These are phyloP conservation scores for Pseudomyrmex gracilis DNA, from an alignment of 1,140 invertebrate species.

Conservation along the genomic window DNA sequence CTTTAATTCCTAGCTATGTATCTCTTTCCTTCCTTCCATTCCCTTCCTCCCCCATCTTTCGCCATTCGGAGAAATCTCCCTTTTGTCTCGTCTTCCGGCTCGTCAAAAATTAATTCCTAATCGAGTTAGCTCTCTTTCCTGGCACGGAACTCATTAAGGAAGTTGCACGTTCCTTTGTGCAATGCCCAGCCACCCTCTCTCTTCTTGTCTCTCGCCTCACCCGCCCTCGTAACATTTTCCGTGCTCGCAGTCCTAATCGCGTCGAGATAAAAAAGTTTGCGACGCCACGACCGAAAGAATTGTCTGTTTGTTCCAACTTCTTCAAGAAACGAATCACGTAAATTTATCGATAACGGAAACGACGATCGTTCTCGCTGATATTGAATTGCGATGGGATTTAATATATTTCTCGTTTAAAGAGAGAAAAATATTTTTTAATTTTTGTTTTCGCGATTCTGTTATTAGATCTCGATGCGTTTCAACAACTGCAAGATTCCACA, in stretches of 20 bases:
- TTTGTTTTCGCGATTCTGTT: no score
- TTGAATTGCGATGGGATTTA: no score
- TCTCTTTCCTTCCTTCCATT: background rate
- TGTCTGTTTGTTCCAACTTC: conserved; percentile 35
- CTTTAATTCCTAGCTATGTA: conserved; percentile 22
- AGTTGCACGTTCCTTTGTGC: conserved; percentile 48
- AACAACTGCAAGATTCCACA: no score
- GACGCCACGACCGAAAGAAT: background rate
- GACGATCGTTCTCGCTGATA: conserved; percentile 2
- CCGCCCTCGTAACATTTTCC: background rate
- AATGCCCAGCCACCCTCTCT: background rate
- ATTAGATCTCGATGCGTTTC: no score
- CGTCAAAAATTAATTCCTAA: conserved; percentile 63
- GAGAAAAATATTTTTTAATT: no score
- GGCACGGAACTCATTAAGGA: conserved; percentile 56
- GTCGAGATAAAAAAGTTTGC: conserved; percentile 52
- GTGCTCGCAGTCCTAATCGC: conserved; percentile 31
- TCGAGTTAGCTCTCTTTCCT: conserved; percentile 48
- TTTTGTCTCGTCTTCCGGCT: conserved; percentile 42
- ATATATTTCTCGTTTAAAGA: background rate
- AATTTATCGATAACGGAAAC: background rate
- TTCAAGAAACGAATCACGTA: background rate
- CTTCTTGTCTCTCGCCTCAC: background rate
- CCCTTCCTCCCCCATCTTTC: background rate
- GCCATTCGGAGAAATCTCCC: conserved; percentile 42